These are phyloP conservation scores for Graphium colonna DNA, from an alignment of 2,888 invertebrate species.

Conservation along the genomic window DNA sequence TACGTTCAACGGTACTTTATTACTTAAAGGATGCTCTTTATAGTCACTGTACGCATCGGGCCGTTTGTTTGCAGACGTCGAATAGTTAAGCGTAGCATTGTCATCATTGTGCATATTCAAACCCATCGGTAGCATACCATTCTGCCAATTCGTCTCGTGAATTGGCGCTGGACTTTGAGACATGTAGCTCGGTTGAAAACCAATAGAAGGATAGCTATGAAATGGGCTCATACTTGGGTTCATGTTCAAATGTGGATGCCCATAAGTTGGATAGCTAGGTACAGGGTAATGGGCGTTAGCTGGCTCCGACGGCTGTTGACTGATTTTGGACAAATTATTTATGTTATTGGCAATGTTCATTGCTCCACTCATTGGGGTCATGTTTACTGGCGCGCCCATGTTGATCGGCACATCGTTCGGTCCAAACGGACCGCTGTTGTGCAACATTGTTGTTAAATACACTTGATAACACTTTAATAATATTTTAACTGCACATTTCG, in stretches of 20 bases:
- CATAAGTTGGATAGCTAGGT: conserved; percentile 47
- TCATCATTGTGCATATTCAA: conserved; percentile 47
- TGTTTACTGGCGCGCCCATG: conserved; percentile 51
- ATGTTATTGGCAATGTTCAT: conserved; percentile 51
- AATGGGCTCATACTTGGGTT: conserved; percentile 44
- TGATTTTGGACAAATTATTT: conserved; percentile 51
- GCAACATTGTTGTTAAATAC: conserved; percentile 49
- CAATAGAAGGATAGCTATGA: conserved; percentile 45
- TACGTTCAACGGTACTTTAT: conserved; percentile 41
- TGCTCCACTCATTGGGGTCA: conserved; percentile 45
- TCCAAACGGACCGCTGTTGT: conserved; percentile 62
- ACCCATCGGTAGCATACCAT: conserved; percentile 52
- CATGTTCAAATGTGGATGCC: conserved; percentile 41
- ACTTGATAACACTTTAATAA: conserved; percentile 25
- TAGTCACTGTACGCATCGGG: conserved; percentile 26
- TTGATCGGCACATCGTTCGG: conserved; percentile 56
- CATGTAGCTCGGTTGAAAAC: conserved; percentile 40
- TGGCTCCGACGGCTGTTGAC: conserved; percentile 42
- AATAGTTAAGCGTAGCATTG: conserved; percentile 14
- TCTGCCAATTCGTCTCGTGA: conserved; percentile 43
- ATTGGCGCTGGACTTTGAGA: conserved; percentile 35
- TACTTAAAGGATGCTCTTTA: conserved; percentile 26
- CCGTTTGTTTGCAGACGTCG: conserved; percentile 10
- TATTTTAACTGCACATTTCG: conserved; percentile 26
- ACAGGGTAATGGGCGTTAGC: conserved; percentile 44